Evolutionary conservation across 2,797 vertebrate species (phyloP), one percentile per base, ranked within the genome.

Genomic region (Periparus ater): DNA sequence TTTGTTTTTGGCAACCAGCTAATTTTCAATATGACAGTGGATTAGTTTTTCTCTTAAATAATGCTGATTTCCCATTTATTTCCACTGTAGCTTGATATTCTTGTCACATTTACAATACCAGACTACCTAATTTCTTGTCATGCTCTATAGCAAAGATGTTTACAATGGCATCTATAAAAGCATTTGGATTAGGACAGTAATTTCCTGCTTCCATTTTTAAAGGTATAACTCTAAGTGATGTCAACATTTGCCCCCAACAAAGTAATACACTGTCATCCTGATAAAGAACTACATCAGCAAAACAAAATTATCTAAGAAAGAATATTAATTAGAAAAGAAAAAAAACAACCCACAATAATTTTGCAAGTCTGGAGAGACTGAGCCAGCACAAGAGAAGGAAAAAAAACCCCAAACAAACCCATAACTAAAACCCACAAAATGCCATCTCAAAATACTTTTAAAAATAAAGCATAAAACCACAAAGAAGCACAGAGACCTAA

Each of bases 21-120:
- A 16, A 73, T 91, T 93, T 92, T 70, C 30, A 44, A 88, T 75
- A 85, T 48, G 18, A 68, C 18, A 82, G 18, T 53, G 55, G 76
- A 36, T 85, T 77, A 38, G 27, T 84, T 92, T 95, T 94, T 54
- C 13, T 34, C 47, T 77, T 91, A 89, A 96, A 88, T 91, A 80
- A 81, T 86, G 40, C 11, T 89, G 51, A 54, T 90, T 96, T 94
- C 36, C 19, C 36, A 88, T 82, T 82, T 83, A 53, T 80, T 75
- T 93, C n/a, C 55, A 75, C 47, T 34, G 27, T 45, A 80, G 29
- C 47, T 84, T 94, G 82, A 83, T 48, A 70, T 72, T 71, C 26
- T 61, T 88, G 70, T 77, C 76, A 94, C 29, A 74, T 20, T 82
- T 90, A 89, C 47, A 79, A 92, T 91, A 91, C 70, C n/a, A 94